Conservation (phyloP, 2,888 invertebrate genomes). For the Mechanitis messenoides region DNA sequence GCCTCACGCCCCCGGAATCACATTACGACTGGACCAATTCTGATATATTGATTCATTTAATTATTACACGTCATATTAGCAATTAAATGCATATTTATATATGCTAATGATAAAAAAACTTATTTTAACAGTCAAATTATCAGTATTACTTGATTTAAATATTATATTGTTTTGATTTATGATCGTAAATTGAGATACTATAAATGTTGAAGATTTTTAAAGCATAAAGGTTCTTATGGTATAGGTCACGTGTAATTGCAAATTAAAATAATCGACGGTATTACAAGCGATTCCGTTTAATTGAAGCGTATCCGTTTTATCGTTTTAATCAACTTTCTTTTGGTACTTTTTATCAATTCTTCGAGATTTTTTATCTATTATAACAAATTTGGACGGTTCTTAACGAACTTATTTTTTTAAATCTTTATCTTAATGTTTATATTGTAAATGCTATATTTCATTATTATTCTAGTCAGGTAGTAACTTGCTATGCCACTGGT, state of each 20-base stretch:
- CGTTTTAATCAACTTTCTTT: conserved; percentile 11
- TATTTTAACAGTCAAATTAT: background rate
- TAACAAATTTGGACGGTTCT: too few species aligned
- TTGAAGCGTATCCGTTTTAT: conserved; percentile 21
- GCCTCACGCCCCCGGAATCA: conserved; percentile 28
- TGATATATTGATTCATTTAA: conserved; percentile 25
- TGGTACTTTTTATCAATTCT: background rate
- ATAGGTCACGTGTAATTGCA: conserved; percentile 46
- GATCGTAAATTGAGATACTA: conserved; percentile 6
- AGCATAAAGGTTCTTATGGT: conserved; percentile 29
- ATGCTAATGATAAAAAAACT: conserved; percentile 5
- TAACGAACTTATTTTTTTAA: too few species aligned
- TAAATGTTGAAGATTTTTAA: conserved; percentile 20
- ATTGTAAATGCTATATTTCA: background rate
- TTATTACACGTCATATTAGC: conserved; percentile 8
- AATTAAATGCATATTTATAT: conserved; percentile 5
- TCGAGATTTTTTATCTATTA: background rate
- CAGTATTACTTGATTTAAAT: background rate
- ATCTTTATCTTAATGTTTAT: too few species aligned
- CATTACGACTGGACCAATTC: conserved; percentile 24
- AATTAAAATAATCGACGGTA: conserved; percentile 39
- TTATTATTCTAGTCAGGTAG: background rate
- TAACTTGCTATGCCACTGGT: background rate
- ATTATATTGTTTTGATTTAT: background rate
- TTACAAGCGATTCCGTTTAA: conserved; percentile 26